Base-by-base conservation (phyloP, 37 sponge, comb jelly and placozoan species). In the Aplysina aerophoba region DNA sequence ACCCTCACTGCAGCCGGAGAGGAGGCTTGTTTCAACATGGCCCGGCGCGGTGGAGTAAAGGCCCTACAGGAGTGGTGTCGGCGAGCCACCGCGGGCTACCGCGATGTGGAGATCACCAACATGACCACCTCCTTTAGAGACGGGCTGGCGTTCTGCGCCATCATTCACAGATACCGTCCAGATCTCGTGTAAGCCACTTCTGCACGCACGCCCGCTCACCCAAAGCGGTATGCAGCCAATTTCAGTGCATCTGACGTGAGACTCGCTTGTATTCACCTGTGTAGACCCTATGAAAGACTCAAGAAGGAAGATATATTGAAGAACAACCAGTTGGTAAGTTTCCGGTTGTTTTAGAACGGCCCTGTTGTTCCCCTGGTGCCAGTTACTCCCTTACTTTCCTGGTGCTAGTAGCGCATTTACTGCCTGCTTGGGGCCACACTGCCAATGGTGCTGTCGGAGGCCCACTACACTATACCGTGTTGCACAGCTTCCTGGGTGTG, bases 61-160 rank as follows among this genome's bases (percentile, higher is more conserved):
- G 97, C 92, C 4, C 90, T 97, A 56, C 95, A 91, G 87, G 84
- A 85, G 71, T 97, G 97, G 97, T 88, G 91, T 78, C 87, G 89
- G 83, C 67, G 86, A 17, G 89, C 85, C 41, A 90, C 92, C 0
- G 89, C 86, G 12, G 92, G 91, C 53, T 97, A 97, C 78, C 63
- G 87, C 0, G 91, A 90, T 22, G 97, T 97, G 31, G 78, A 86
- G 31, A 73, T 97, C 30, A 94, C 90, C n/a, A 94, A 97, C 82
- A 88, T 97, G 91, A 94, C 94, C 55, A 92, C 91, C 24, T 90
- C 93, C 14, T 97, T 97, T 62, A 59, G 93, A 28, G 85, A 92
- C 61, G 97, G 97, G 0, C 91, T 97, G 33, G 97, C 95, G 25
- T 97, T 97, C 84, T 97, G 97, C 64, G 97, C 97, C 24, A 94